A percentile compares a stretch with the other conserved stretches of the same genome.
Conservation (phyloP, 2,113 vertebrate species). For the Aplodontia rufa region DNA sequence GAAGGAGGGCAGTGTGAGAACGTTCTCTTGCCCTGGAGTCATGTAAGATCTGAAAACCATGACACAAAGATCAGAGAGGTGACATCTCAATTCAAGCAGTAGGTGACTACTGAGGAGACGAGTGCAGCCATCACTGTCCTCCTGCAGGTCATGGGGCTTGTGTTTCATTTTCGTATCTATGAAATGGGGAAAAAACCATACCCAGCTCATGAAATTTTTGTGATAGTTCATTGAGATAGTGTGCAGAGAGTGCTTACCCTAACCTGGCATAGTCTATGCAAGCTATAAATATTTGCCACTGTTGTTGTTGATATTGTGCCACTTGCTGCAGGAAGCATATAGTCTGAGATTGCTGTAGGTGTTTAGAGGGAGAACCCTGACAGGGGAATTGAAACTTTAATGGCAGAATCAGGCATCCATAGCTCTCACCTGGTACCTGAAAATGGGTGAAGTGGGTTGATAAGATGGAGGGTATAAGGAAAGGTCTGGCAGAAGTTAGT, state of each 20-base stretch:
- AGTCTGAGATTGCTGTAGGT: not conserved
- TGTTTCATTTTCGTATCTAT: not conserved
- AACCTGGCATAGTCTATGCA: not conserved
- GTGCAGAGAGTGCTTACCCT: not conserved
- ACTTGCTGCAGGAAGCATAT: not conserved
- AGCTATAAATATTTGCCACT: not conserved
- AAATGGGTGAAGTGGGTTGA: not conserved
- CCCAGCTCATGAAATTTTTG: not conserved
- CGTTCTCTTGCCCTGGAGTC: not conserved
- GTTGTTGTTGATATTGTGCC: not conserved
- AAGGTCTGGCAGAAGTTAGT: not conserved
- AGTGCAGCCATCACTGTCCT: not conserved
- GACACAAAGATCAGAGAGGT: not conserved
- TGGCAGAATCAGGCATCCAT: not conserved
- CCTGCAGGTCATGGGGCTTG: not conserved
- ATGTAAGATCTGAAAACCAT: not conserved
- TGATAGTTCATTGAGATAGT: not conserved
- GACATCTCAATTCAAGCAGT: not conserved
- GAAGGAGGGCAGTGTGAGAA: not conserved
- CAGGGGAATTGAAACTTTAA: not conserved
- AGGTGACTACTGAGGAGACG: not conserved
- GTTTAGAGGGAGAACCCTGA: not conserved
- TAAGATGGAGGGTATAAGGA: not conserved
- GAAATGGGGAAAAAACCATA: not conserved
- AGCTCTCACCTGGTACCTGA: not conserved